Evolutionary conservation across 2,797 vertebrate species (phyloP), one percentile per base, ranked within the genome.

Genomic region (Lepilemur septentrionalis): DNA sequence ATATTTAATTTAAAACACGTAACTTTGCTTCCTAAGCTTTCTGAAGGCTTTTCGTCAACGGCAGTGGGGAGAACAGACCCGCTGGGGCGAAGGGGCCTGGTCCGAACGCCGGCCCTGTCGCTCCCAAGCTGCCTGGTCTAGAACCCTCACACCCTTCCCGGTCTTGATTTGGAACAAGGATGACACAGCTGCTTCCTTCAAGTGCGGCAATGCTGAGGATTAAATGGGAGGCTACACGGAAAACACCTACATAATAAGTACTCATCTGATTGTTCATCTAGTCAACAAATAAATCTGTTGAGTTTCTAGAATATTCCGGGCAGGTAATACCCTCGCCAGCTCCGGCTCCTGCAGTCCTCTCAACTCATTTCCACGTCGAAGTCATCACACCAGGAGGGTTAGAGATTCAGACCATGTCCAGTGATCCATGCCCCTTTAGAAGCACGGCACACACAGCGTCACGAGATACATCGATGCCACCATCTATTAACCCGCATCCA

Each of bases 71-170:
- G 7, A 2, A 7, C 32, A 11, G 32, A 61, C 0, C 0, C 4
- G 1, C 3, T 4, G 5, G 15, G 41, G 2, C 0, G 11, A 23
- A 28, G 17, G 28, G 48, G 30, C 17, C 2, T 2, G 6, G 11
- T 25, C 15, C 0, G 0, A 48, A 17, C 1, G 23, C 46, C 0
- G 2, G 38, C 18, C 3, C 80, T 9, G 0, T 0, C 0, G 20
- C 73, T 30, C 69, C 57, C 41, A 0, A 38, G 28, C 28, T 13
- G 57, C 17, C 57, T 11, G 35, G 75, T 18, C 69, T 41, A 6
- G 7, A 38, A 9, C 1, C 5, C 12, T 5, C 38, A 23, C 38
- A 23, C 10, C 2, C 4, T 12, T 1, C 7, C 30, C 0, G 23
- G 50, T 8, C 11, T 73, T 30, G 1, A 12, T 17, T 13, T 35